Conservation (phyloP, 2,797 vertebrate species). For the Sebastes wilsoni region DNA sequence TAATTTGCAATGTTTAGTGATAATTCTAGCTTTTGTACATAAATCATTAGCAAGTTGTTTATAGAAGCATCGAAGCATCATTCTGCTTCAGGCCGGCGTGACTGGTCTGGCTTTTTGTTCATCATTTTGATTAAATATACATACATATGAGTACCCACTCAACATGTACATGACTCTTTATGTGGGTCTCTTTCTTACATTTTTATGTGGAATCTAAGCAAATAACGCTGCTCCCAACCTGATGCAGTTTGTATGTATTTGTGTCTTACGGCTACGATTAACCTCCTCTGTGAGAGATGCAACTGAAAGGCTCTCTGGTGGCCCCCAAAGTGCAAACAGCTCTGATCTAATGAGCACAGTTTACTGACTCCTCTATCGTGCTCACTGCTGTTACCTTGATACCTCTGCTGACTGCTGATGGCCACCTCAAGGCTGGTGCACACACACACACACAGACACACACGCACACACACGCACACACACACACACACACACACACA, state of each 20-base stretch:
- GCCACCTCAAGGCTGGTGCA: constrained; percentile 12
- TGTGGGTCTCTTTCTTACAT: neutral
- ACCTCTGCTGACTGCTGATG: constrained; percentile 35
- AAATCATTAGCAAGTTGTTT: neutral
- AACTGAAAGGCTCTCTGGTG: constrained; percentile 10
- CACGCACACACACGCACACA: neutral
- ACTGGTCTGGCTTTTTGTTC: neutral
- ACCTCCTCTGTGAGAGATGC: neutral
- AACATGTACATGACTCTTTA: neutral
- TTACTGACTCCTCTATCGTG: constrained; percentile 13
- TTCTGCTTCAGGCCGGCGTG: neutral
- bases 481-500: neutral
- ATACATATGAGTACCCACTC: neutral
- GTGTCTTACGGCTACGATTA: neutral
- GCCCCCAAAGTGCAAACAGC: constrained; percentile 1
- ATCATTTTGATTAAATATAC: neutral
- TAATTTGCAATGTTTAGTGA: neutral
- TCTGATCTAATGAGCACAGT: constrained; percentile 31
- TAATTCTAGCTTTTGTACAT: neutral
- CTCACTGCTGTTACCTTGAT: constrained; percentile 45
- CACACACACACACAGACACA: neutral
- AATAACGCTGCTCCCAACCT: neutral
- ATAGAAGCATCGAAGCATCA: neutral
- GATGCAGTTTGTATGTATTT: neutral
- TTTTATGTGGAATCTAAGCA: neutral